Evolutionary conservation across 1,140 invertebrate species (phyloP), one percentile per base, ranked within the genome.

Genomic region (Heliconius himera): DNA sequence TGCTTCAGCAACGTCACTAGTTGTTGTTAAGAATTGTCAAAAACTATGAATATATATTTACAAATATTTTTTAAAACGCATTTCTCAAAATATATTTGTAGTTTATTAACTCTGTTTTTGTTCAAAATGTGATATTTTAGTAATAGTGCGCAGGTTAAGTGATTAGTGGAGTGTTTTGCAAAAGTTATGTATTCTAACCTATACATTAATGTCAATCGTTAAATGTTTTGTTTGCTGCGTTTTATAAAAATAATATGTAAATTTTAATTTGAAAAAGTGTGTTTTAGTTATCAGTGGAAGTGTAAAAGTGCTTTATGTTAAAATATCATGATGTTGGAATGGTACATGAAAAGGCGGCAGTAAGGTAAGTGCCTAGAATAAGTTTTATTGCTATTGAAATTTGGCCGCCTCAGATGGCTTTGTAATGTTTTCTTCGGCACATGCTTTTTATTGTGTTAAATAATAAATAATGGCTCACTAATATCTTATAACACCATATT

Each of bases 11-110:
- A 78, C 83, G 76, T 85, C 84, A 83, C 84, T 85, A 85, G 82
- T 85, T 85, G 84, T 85, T 85, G 74, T 85, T 85, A 78, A 73
- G 77, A 81, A 73, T 78, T 85, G 84, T 85, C 84, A 85, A 85
- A 82, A 74, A 73, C 74, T 80, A 73, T 66, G 70, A 82, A 76
- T 80, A 76, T 77, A 70, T 82, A 80, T 72, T 76, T 80, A 77
- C 77, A 80, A 79, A 77, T 74, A 77, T 70, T 75, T 66, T 26
- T 26, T 66, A 72, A 70, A n/a, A 66, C 13, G 60, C 26, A 26
- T 66, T 73, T 78, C 73, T 22, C 11, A 60, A 36, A 51, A 54
- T 73, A 26, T 54, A 72, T 29, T 56, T 51, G 16, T 54, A 13
- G n/a, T 73, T 78, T 51, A 54, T 73, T 72, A 29, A 73, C n/a